Conservation (phyloP, 2,797 vertebrate species). For the Glyptemys insculpta region DNA sequence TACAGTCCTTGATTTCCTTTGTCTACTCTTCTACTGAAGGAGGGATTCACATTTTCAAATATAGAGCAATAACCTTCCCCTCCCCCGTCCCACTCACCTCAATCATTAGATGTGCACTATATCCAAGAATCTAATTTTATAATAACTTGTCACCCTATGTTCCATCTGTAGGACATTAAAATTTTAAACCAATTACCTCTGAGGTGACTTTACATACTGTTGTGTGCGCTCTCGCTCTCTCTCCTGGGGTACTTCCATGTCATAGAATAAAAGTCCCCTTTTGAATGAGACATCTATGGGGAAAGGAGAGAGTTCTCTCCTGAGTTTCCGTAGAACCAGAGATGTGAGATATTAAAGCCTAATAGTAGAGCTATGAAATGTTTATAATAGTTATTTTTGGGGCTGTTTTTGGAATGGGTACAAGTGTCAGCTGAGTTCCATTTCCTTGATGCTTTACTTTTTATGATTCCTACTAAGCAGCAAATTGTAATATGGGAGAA, state of each 20-base stretch:
- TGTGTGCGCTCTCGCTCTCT: background rate
- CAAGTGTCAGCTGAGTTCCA: background rate
- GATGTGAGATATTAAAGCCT: background rate
- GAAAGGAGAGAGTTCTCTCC: slow-evolving; percentile 15
- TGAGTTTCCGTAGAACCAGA: slow-evolving; percentile 44
- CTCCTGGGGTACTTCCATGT: slow-evolving; percentile 61
- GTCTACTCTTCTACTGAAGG: slow-evolving; percentile 46
- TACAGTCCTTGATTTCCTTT: slow-evolving; percentile 31
- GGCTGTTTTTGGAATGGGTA: background rate
- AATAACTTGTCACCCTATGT: slow-evolving; percentile 73
- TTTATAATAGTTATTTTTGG: background rate
- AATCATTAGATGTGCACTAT: slow-evolving; percentile 68
- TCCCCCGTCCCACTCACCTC: slow-evolving; percentile 53
- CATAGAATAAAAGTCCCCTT: slow-evolving; percentile 43
- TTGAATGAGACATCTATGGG: slow-evolving; percentile 22
- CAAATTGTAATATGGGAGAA: background rate
- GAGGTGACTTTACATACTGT: slow-evolving; percentile 75
- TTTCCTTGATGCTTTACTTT: background rate
- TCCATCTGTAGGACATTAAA: slow-evolving; percentile 65
- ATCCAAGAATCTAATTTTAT: slow-evolving; percentile 73
- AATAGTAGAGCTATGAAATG: background rate
- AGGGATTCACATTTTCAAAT: slow-evolving; percentile 75
- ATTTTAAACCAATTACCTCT: slow-evolving; percentile 73
- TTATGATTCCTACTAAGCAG: background rate
- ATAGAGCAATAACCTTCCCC: slow-evolving; percentile 66